Evolutionary conservation across 37 sponge, comb jelly and placozoan genomes (phyloP).

Genomic region (Petrosia ficiformis): DNA sequence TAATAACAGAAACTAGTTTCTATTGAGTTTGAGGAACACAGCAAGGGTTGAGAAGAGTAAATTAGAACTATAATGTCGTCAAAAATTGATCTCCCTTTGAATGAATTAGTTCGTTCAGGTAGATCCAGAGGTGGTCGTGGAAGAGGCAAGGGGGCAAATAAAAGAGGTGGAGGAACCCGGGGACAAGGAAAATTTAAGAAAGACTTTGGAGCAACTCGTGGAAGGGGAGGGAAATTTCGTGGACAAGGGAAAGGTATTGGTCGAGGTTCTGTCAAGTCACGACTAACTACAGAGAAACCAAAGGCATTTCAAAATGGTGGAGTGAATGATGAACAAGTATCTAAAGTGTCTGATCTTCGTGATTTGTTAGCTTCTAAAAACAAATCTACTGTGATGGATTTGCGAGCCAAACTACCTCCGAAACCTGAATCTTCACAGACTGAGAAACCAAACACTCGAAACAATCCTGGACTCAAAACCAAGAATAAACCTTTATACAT

Average conservation of each 20-base stretch:
- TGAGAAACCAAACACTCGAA: no score
- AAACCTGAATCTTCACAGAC: conserved; percentile 9
- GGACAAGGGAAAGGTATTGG: neutral
- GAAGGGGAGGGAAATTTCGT: neutral
- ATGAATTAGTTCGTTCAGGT: conserved; percentile 1
- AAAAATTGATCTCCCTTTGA: neutral
- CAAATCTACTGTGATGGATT: conserved; percentile 40
- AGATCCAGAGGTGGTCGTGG: neutral
- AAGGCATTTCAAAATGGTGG: neutral
- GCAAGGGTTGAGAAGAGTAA: no score
- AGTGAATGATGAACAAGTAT: neutral
- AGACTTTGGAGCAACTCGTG: neutral
- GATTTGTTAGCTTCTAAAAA: conserved; percentile 35
- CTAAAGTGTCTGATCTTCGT: conserved; percentile 32
- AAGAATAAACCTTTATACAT: neutral
- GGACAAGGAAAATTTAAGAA: neutral
- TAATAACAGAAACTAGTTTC: no score
- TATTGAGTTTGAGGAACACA: no score
- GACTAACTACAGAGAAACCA: conserved; percentile 1
- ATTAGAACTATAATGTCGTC: neutral
- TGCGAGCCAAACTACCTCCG: conserved; percentile 49
- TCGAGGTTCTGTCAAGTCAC: no score
- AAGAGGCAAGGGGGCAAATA: neutral
- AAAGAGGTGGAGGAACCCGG: neutral
- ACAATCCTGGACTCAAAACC: neutral